Evolutionary conservation across 2,113 vertebrate species (phyloP), one percentile per base, ranked within the genome.

Genomic region (Junco hyemalis): DNA sequence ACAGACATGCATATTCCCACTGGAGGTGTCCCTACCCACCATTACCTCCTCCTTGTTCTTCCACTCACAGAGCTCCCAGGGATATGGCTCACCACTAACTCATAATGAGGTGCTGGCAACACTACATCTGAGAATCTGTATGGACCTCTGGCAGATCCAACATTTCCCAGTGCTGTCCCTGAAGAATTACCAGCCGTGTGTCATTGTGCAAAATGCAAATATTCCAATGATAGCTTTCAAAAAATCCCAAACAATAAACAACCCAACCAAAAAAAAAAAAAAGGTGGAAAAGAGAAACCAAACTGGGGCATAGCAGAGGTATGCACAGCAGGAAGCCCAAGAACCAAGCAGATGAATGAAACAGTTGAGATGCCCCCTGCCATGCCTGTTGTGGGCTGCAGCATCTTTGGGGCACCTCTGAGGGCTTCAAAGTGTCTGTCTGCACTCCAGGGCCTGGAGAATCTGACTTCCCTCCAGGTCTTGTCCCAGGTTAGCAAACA

Each of bases 181-280:
- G 89, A 94, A 97, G 95, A 97, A 95, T 91, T 96, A 96, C 92
- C 97, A 97, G 93, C 81, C 35, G 78, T 77, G 86, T 93, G 96
- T 97, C 86, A 64, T 54, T 97, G 97, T 98, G 98, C 98, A 98
- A 98, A 98, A 97, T 91, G 96, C 98, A 98, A 98, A 96, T 89
- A 97, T 90, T 95, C 93, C 93, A 93, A 98, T 86, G 92, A 94
- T 65, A 95, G 61, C 86, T 92, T 92, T 76, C 76, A 78, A 47
- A 53, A 89, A 81, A 79, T 68, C 29, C 61, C 47, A 70, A 83
- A 44, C 56, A 63, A 54, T 42, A 63, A 83, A 69, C 42, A 48
- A 50, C 35, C 9, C 28, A n/a, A 42, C 15, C 1, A 1, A 12
- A 61, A 90, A 91, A 57, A 57, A 42, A 74, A 76, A 66, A 47